Base-by-base conservation (phyloP, 2,888 invertebrate species). In the Tenthredo amoena region DNA sequence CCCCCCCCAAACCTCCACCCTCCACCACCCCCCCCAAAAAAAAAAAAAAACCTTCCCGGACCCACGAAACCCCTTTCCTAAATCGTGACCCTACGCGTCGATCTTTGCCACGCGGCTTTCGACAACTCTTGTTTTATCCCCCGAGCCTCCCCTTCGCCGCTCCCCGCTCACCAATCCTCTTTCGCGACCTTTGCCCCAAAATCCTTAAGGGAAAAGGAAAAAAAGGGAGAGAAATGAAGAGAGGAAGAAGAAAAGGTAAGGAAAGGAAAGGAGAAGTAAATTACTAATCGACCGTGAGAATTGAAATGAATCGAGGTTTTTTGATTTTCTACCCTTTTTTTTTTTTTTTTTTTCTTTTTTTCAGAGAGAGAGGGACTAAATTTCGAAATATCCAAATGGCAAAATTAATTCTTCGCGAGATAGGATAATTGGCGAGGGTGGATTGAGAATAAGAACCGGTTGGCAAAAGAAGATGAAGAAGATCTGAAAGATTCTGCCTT, bases 61-160 rank as follows among this genome's bases (percentile, higher is more conserved):
- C 55, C 55, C 55, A n/a, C n/a, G 55, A 55, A 55, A 55, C 55
- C 55, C 55, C 68, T 34, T 55, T 50, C 58, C 31, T 72, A 55
- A 55, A 21, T 50, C 50, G 12, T 85, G 86, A 65, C 84, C 50
- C 18, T 85, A 43, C 47, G n/a, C 55, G 55, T 55, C 55, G 55
- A 55, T 55, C 55, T 55, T 55, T 1, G 55, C 55, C 55, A 55
- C 55, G 55, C 55, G 55, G 55, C 55, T 55, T 55, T 55, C 55
- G 55, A 55, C 55, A 55, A 55, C 55, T 55, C 55, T 55, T 55
- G 55, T 55, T 55, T n/a, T 55, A 55, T n/a, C 18, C 18, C n/a
- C 50, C n/a, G 2, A n/a, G 1, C 55, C 18, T 6, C 50, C 5
- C 15, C 15, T 4, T 0, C 18, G 18, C 47, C 47, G 15, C 3